phyloP scores from a whole-genome alignment of 2,888 invertebrate species.

The Lasioglossum leucozonium region DNA sequence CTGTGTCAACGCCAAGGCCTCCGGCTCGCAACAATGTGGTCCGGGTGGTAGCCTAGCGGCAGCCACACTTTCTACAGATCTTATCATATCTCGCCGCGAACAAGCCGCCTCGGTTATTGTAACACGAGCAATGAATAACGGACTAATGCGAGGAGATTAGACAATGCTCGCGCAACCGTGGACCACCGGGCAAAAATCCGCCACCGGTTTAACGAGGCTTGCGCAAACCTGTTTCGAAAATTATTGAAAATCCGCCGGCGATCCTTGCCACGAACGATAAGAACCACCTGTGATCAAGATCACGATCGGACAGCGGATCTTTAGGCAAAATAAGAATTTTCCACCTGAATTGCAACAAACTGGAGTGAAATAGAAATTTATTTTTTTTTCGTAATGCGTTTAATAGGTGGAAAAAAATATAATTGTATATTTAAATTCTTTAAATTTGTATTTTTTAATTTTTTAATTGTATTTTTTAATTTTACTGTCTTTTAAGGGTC shows the following conservation, averaged over 20 bases:
- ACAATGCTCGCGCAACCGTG: slow-evolving; percentile 44
- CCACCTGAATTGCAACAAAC: too few relatives aligned
- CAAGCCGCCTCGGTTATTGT: slow-evolving; percentile 53
- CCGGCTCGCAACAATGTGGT: slow-evolving; percentile 48
- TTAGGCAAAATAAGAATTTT: too few relatives aligned
- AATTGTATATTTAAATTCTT: too few relatives aligned
- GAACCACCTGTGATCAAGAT: background rate
- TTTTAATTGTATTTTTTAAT: too few relatives aligned
- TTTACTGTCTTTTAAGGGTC: too few relatives aligned
- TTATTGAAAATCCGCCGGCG: background rate
- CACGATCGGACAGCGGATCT: too few relatives aligned
- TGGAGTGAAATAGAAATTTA: too few relatives aligned
- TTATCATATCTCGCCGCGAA: slow-evolving; percentile 58
- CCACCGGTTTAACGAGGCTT: slow-evolving; percentile 15
- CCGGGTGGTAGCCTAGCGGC: slow-evolving; percentile 44
- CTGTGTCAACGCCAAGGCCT: slow-evolving; percentile 59
- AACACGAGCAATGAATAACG: slow-evolving; percentile 60
- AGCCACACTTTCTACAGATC: slow-evolving; percentile 65
- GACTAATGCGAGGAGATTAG: slow-evolving; percentile 53
- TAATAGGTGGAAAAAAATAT: too few relatives aligned
- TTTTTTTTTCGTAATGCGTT: too few relatives aligned
- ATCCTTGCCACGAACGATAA: background rate
- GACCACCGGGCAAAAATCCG: slow-evolving; percentile 5
- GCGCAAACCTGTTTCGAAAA: slow-evolving; percentile 10
- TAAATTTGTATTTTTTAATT: too few relatives aligned